Base-by-base conservation (phyloP, 2,113 vertebrate genomes). In the Chelonoidis abingdonii region DNA sequence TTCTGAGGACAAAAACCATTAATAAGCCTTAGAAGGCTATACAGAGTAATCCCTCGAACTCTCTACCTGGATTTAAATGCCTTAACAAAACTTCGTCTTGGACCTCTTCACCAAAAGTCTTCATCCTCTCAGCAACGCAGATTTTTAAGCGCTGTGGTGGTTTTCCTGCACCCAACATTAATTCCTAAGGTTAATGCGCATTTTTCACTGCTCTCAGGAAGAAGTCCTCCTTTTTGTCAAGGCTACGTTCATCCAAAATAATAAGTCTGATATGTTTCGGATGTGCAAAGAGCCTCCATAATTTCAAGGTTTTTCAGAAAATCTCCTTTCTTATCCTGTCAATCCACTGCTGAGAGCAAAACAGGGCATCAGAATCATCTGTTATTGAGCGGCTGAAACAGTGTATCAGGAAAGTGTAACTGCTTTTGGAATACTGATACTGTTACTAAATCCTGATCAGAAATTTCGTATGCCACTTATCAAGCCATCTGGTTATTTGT, bases 271-370 rank as follows among this genome's bases (percentile, higher is more conserved):
- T 97, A 75, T 84, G 41, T 57, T 93, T 83, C 92, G 95, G 93
- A 94, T 93, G 65, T 47, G 97, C 89, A 49, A 83, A 96, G 92
- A 95, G 87, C 94, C 92, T 95, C 92, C 81, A n/a, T 95, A 97
- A 91, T 97, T 88, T 69, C 8, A 90, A 94, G 94, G 93, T 94
- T 97, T 96, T 93, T 91, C 88, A 94, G 92, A 95, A 95, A 96
- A 95, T 38, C 86, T 90, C 93, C 83, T 97, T 97, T 95, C 93
- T 94, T 89, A 89, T 96, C 89, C 91, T 93, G 94, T 95, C 96
- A 94, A 95, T 75, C 87, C 83, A 87, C 88, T 92, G 3, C 41
- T 96, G 93, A 93, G 96, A 92, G 93, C 65, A 89, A 44, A 52
- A 17, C 91, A 94, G 94, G 96, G 96, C 95, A 91, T 96, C 96